Evolutionary conservation across 2,113 vertebrate genomes (phyloP), one percentile per base, ranked within the genome.

Genomic region (Rutilus rutilus): DNA sequence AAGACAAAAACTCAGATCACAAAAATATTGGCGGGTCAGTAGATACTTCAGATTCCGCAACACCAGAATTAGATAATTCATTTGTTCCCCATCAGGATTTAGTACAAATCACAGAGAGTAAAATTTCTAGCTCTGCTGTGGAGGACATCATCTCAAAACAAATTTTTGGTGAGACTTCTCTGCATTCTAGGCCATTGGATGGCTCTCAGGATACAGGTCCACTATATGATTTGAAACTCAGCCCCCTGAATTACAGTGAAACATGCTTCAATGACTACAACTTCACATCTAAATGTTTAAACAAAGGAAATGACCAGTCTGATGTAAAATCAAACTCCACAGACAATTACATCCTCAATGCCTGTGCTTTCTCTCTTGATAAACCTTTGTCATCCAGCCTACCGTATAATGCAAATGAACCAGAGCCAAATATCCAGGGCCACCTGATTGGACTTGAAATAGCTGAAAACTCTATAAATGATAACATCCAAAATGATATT

Each of bases 141-240:
- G 57, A 87, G 23, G 64, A 87, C 64, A 83, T 21, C 36, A 85
- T 83, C 47, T 92, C 92, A 62, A 85, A 92, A 25, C 85, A 88
- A 77, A 39, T 89, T 23, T 89, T 89, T 33, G 90, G 73, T 39
- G 81, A 52, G 57, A 54, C 87, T 33, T 83, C 87, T 89, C 91
- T 93, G 67, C 88, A 89, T 42, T 74, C 90, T 33, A 84, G 90
- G 65, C 25, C 76, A 23, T 77, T 90, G 76, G 78, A 88, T 17
- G 36, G 27, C 23, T 82, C 90, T 59, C 83, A 87, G 80, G 92
- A 91, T 78, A 91, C 75, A 52, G 88, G 91, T 83, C 45, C 85
- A 33, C 65, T 93, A 45, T 93, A 93, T 81, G 91, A 92, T 84
- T 93, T 95, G 71, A 94, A 93, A 91, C 92, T 94, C 85, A 95